A percentile compares a stretch with the other conserved stretches of the same genome.
Evolutionary conservation across 2,113 vertebrate species (phyloP).

Genomic region (human (Homo sapiens)): GRCh38 chr5:159765001-159765500

Average conservation of each 20-base stretch:
- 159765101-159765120: conserved; percentile 54
- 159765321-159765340: conserved; percentile 21
- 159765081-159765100: conserved; percentile 54
- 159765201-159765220: conserved; percentile 28
- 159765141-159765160: conserved; percentile 58
- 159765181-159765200: conserved; percentile 46
- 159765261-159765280: conserved; percentile 58
- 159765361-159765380: neutral
- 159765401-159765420: neutral
- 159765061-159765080: conserved; percentile 64
- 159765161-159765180: conserved; percentile 74
- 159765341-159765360: neutral
- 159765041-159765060: conserved; percentile 58
- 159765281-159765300: conserved; percentile 12
- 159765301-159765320: neutral
- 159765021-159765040: conserved; percentile 65
- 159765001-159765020: conserved; percentile 55
- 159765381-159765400: neutral
- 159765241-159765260: conserved; percentile 55
- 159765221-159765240: conserved; percentile 70
- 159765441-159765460: neutral
- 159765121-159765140: conserved; percentile 60
- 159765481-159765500: neutral
- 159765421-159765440: neutral
- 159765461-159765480: accelerated